These are phyloP conservation scores for Cyrtorhinus lividipennis DNA, from an alignment of 1,140 invertebrate species.

Conservation along the genomic window DNA sequence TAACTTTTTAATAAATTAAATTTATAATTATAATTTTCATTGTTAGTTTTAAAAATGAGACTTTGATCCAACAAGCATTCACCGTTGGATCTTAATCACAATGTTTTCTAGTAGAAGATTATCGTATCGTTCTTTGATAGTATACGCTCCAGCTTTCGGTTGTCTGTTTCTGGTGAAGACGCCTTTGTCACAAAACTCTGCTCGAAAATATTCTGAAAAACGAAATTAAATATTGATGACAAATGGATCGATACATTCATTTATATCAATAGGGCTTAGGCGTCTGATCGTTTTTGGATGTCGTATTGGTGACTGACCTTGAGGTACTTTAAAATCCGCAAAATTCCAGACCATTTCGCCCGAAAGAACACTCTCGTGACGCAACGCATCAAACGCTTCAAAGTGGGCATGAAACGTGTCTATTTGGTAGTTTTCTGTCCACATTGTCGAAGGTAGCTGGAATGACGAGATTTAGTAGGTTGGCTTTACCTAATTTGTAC, in stretches of 20 bases:
- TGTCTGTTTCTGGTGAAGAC: slow-evolving; percentile 45
- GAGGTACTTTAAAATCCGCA: slow-evolving; percentile 47
- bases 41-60: no score
- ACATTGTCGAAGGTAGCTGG: slow-evolving; percentile 39
- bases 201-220: slow-evolving; percentile 36
- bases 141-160: slow-evolving; percentile 42
- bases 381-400: slow-evolving; percentile 40
- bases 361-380: slow-evolving; percentile 34
- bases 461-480: no score
- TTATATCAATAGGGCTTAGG: no score
- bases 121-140: slow-evolving; percentile 34
- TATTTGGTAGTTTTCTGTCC: slow-evolving; percentile 51
- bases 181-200: slow-evolving; percentile 47
- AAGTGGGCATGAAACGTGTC: slow-evolving; percentile 38
- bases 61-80: no score
- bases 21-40: no score
- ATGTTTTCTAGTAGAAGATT: neutral
- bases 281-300: no score
- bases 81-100: no score
- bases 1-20: no score
- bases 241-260: neutral
- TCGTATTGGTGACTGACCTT: slow-evolving; percentile 30
- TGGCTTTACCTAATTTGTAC: neutral
- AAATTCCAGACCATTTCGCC: slow-evolving; percentile 64
- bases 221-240: slow-evolving; percentile 18